Evolutionary conservation across 2,797 vertebrate genomes (phyloP), one percentile per base, ranked within the genome.

Genomic region (Oreochromis grahami): DNA sequence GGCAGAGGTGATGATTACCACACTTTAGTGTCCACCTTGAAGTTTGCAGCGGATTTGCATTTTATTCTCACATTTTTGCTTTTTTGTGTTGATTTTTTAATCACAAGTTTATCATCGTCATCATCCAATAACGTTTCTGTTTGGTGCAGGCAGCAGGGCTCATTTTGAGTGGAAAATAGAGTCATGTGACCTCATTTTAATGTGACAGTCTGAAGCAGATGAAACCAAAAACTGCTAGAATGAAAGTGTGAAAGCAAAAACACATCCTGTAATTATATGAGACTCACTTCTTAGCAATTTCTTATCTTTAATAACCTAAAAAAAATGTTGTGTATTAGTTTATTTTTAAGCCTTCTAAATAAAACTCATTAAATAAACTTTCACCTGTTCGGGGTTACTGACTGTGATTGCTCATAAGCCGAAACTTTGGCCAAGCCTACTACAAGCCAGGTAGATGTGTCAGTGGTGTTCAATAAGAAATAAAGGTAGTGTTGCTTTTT

Each of bases 401-500:
- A n/a, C n/a, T n/a, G n/a, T n/a, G n/a, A n/a, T 63, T 36, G 58
- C 1, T 63, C 58, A 36, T 63, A 63, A 63, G 36, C 32, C 12
- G 2, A 0, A 63, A 0, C 17, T 36, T 63, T 63, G 32, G 58
- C 58, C 1, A 63, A 1, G 4, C 58, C 5, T 63, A 2, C 0
- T n/a, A 36, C 12, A 0, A 63, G 10, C 0, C 10, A 3, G 32
- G 0, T 63, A 3, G 2, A 60, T 12, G 32, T n/a, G 32, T n/a
- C 32, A 34, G 0, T 4, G 58, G 58, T n/a, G 17, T 63, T 36
- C 6, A 63, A 34, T 63, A 36, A 2, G 10, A 63, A 63, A 0
- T 12, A 60, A 36, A 0, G 0, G 0, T 5, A 12, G 0, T n/a
- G 58, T 36, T 63, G 32, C 58, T 63, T 63, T 36, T 0, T 0